phyloP scores from a whole-genome alignment of 2,888 invertebrate species.

The Bugulina stolonifera region DNA sequence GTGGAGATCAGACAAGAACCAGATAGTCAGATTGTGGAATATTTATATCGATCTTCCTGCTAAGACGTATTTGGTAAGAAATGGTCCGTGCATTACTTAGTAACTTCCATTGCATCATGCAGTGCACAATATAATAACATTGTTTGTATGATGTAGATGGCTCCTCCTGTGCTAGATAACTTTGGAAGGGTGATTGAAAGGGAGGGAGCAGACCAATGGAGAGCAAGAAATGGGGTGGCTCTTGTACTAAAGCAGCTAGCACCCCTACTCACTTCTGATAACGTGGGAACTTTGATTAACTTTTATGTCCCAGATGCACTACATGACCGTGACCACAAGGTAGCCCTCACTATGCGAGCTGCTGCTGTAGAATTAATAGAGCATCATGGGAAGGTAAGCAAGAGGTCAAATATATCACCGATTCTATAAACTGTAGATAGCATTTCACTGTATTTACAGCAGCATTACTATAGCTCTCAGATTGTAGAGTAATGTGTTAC shows the following conservation, averaged over 20 bases:
- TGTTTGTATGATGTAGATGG: conserved; percentile 37
- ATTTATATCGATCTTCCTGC: too few species aligned
- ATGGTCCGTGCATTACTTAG: too few species aligned
- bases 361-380: conserved; percentile 89
- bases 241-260: conserved; percentile 74
- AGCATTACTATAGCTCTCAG: too few species aligned
- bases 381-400: conserved; percentile 81
- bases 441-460: too few species aligned
- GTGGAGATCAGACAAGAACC: too few species aligned
- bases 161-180: conserved; percentile 65
- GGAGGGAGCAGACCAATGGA: conserved; percentile 83
- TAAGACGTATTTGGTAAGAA: too few species aligned
- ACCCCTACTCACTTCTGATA: conserved; percentile 64
- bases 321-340: conserved; percentile 74
- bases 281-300: conserved; percentile 59
- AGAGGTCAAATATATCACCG: too few species aligned
- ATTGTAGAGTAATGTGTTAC: too few species aligned
- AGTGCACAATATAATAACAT: too few species aligned
- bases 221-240: conserved; percentile 80
- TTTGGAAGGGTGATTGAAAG: conserved; percentile 78
- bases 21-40: too few species aligned
- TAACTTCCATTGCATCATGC: too few species aligned
- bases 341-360: conserved; percentile 82
- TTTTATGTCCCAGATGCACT: conserved; percentile 71
- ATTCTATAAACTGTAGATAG: too few species aligned